Percentiles rank a stretch among this genome's conserved stretches.
Conservation (phyloP, 2,797 vertebrate genomes). For the Argya squamiceps region DNA sequence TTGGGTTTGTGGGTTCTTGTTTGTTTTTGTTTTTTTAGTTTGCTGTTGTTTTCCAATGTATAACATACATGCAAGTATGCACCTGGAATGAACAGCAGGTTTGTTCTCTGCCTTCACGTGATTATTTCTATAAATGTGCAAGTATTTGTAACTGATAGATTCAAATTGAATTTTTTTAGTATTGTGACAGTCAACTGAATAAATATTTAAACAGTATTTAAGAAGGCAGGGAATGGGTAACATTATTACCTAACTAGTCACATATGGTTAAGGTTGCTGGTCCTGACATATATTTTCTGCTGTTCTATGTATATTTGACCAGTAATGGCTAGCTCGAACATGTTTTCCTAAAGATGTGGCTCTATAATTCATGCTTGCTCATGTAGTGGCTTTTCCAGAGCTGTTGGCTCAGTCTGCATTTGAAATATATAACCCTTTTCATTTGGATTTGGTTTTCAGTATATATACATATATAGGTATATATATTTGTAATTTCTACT, state of each 20-base stretch:
- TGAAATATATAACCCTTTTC: not conserved
- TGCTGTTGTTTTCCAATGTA: not conserved
- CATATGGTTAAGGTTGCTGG: not conserved
- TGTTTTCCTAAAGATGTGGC: not conserved
- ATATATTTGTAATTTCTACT: not conserved
- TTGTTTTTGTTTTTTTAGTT: not conserved
- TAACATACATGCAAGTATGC: not conserved
- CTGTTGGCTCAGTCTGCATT: not conserved
- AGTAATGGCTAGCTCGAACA: fast-evolving
- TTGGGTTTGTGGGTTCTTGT: not conserved
- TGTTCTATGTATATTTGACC: not conserved
- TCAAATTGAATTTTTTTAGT: not conserved
- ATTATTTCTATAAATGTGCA: not conserved
- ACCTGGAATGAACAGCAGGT: not conserved
- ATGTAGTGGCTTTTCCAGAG: not conserved
- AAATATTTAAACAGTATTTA: not conserved
- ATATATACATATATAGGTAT: not conserved
- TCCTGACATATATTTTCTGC: not conserved
- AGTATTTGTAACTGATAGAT: not conserved
- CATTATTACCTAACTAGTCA: not conserved
- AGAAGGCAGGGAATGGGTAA: not conserved
- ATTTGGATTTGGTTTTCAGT: not conserved
- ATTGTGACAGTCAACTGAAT: not conserved
- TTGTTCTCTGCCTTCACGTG: not conserved
- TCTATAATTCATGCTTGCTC: not conserved